Percentiles rank a stretch among this genome's conserved stretches.
Conservation (phyloP, 2,113 vertebrate species). For the Mesembrinibis cayennensis region DNA sequence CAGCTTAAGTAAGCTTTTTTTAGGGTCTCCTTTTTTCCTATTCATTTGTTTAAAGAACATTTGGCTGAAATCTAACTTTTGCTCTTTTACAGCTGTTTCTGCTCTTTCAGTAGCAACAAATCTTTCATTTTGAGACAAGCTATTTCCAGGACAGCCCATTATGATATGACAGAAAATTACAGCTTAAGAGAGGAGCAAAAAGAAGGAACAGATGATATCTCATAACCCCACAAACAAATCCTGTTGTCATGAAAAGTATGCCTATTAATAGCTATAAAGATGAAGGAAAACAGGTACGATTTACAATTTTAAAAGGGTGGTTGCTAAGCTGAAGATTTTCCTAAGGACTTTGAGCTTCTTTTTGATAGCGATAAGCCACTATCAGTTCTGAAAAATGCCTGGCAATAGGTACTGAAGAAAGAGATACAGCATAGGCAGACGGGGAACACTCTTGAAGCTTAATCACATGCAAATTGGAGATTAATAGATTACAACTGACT, state of each 20-base stretch:
- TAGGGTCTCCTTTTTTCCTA: not conserved
- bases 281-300: not conserved
- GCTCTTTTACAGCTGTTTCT: conserved; percentile 3
- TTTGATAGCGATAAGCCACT: conserved; percentile 9
- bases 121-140: conserved; percentile 25
- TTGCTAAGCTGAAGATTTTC: conserved; percentile 5
- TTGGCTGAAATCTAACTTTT: not conserved
- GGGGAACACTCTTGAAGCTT: not conserved
- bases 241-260: not conserved
- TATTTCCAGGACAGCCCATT: not conserved
- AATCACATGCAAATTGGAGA: conserved; percentile 14
- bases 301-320: not conserved
- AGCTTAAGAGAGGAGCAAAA: not conserved
- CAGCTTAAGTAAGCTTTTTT: not conserved
- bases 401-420: not conserved
- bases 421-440: not conserved
- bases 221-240: not conserved
- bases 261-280: conserved; percentile 11
- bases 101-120: not conserved
- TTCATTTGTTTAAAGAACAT: not conserved
- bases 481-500: not conserved
- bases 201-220: conserved; percentile 24
- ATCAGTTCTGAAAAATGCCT: not conserved
- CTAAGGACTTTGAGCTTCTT: not conserved
- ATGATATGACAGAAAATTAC: not conserved